Percentiles rank a stretch among this genome's conserved stretches.
Conservation (phyloP, 2,797 vertebrate species). For the Enteromius fasciolatus region DNA sequence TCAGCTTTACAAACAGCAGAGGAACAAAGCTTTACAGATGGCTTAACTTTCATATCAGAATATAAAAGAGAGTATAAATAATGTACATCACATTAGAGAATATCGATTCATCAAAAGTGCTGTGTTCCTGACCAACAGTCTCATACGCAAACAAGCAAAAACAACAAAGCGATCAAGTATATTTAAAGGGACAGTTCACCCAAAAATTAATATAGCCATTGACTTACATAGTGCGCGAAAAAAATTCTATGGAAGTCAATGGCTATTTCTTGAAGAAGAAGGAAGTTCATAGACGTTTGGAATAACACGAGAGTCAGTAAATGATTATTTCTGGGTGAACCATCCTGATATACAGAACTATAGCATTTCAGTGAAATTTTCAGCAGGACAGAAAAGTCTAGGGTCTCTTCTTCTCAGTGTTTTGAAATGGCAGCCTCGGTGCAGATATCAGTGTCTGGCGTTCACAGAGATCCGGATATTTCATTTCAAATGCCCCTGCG, state of each 20-base stretch:
- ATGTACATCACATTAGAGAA: constrained; percentile 50
- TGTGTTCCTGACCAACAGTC: constrained; percentile 46
- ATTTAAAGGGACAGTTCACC: constrained; percentile 9
- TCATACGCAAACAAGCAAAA: constrained; percentile 35
- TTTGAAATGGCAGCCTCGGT: constrained; percentile 27
- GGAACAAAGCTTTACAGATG: constrained; percentile 52
- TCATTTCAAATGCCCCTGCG: constrained; percentile 10
- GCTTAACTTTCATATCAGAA: constrained; percentile 50
- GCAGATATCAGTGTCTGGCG: constrained; percentile 16
- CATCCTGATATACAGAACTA: not conserved
- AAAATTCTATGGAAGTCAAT: not conserved
- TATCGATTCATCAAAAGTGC: constrained; percentile 52
- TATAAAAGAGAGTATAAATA: constrained; percentile 58
- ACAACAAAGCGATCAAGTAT: constrained; percentile 40
- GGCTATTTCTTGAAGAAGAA: not conserved
- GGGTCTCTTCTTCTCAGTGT: constrained; percentile 34
- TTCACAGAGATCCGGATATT: constrained; percentile 7
- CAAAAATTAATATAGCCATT: not conserved
- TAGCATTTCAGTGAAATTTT: constrained; percentile 34
- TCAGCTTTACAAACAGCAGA: constrained; percentile 56
- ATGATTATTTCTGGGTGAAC: not conserved
- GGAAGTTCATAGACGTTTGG: not conserved
- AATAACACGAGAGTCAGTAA: not conserved
- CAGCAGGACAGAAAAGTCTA: constrained; percentile 51
- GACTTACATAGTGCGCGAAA: not conserved